Evolutionary conservation across 37 sponge, comb jelly and placozoan genomes (phyloP).

Genomic region (Oopsacas minuta): DNA sequence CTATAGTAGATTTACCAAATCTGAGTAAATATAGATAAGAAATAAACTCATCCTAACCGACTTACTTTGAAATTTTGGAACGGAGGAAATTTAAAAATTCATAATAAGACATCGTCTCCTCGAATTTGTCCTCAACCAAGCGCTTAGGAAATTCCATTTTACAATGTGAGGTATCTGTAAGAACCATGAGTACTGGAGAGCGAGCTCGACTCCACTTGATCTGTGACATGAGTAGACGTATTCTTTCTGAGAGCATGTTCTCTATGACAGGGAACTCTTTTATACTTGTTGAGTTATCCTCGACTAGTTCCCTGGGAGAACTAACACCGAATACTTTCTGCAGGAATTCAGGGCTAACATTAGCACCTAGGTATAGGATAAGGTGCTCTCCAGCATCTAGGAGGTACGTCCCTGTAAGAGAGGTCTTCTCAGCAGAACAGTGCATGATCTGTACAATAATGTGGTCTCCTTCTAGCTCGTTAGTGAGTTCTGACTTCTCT

Average conservation of each 20-base stretch:
- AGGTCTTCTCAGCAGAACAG: constrained; percentile 61
- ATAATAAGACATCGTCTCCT: constrained; percentile 74
- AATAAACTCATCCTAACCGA: not conserved
- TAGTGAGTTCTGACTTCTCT: constrained; percentile 17
- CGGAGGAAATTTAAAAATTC: constrained; percentile 46
- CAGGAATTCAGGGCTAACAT: constrained; percentile 31
- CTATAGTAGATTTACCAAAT: not conserved
- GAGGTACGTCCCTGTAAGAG: constrained; percentile 67
- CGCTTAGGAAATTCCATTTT: constrained; percentile 51
- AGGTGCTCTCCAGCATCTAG: constrained; percentile 73
- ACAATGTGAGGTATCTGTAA: constrained; percentile 60
- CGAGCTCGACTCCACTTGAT: constrained; percentile 30
- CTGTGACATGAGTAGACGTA: constrained; percentile 31
- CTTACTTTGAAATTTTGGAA: constrained; percentile 17
- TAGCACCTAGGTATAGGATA: constrained; percentile 64
- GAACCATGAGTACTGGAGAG: constrained; percentile 42
- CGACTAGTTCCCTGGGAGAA: constrained; percentile 44
- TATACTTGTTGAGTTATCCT: constrained; percentile 32
- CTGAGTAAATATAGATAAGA: not conserved
- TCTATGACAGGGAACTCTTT: constrained; percentile 32
- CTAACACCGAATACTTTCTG: constrained; percentile 49
- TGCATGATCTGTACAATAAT: constrained; percentile 38
- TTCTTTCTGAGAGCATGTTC: constrained; percentile 29
- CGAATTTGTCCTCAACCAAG: constrained; percentile 83
- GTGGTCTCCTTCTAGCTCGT: constrained; percentile 34